Evolutionary conservation across 2,797 vertebrate species (phyloP), one percentile per base, ranked within the genome.

Genomic region (Syngnathus acus): DNA sequence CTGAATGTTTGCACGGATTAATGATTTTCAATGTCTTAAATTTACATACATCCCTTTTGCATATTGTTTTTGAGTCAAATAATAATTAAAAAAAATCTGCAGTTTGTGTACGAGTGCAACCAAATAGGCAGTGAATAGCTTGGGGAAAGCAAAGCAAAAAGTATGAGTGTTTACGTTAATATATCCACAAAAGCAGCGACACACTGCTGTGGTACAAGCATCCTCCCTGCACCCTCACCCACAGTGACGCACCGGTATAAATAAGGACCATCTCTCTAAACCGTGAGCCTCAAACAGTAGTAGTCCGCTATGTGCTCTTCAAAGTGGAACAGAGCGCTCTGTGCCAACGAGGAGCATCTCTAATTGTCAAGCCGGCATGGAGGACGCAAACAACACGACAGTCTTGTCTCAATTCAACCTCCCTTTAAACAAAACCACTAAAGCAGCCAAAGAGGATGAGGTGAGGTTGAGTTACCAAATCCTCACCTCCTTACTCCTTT

Each of bases 401-500:
- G 26, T 64, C 42, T 84, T 79, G 78, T 64, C 73, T 43, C 82
- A 72, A 16, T 77, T 86, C 19, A 75, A 85, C 45, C 81, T 68
- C 73, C 65, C 61, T 6, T 72, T 81, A 11, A 77, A 73, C 69
- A 65, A 69, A 53, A 77, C 68, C 8, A 14, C 64, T 6, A 67
- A 62, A 45, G 57, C 48, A 47, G 51, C 51, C 1, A 73, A 74
- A 13, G 82, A 78, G 1, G 83, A 88, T 54, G 83, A 87, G 68
- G 75, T 90, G 68, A 80, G 82, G 40, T 68, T 90, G 62, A 88
- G 89, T 62, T 92, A 89, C 50, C 92, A 97, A 61, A 88, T 96
- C 75, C 86, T 93, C 73, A 89, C 95, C 57, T 94, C 93, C 9
- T 84, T 98, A 39, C 88, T 95, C 7, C 91, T 93, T 6, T 84